Conservation (phyloP, 2,888 invertebrate species). For the Agrenia bidenticulata region DNA sequence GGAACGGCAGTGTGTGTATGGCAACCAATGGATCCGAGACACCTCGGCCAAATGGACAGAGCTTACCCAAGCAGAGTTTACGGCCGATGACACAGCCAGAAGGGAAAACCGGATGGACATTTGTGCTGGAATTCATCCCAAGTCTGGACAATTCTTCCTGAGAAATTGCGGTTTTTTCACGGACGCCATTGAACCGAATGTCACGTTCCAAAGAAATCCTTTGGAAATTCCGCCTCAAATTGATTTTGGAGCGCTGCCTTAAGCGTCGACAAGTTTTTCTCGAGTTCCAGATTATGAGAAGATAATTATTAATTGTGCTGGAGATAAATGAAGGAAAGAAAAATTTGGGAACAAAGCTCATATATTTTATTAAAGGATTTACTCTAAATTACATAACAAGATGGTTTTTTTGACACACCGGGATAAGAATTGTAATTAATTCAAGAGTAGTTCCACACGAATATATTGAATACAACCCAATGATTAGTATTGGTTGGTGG, state of each 20-base stretch:
- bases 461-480: too few relatives aligned
- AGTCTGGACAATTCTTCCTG: conserved; percentile 33
- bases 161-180: conserved; percentile 48
- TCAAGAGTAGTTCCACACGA: too few relatives aligned
- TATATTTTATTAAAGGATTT: too few relatives aligned
- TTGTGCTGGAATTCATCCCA: conserved; percentile 35
- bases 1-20: conserved; percentile 34
- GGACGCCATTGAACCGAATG: conserved; percentile 28
- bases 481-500: too few relatives aligned
- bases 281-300: too few relatives aligned
- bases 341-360: too few relatives aligned
- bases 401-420: too few relatives aligned
- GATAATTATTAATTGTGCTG: too few relatives aligned
- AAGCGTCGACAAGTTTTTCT: neutral
- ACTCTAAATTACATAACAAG: too few relatives aligned
- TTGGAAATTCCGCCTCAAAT: conserved; percentile 4
- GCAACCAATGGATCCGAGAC: conserved; percentile 41
- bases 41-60: conserved; percentile 38
- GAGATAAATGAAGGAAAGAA: too few relatives aligned
- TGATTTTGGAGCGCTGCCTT: conserved; percentile 9
- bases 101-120: conserved; percentile 37
- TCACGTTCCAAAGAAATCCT: neutral
- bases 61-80: conserved; percentile 36
- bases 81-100: conserved; percentile 40
- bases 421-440: too few relatives aligned